Conservation (phyloP, 2,113 vertebrate genomes). For the Arvicanthis niloticus region DNA sequence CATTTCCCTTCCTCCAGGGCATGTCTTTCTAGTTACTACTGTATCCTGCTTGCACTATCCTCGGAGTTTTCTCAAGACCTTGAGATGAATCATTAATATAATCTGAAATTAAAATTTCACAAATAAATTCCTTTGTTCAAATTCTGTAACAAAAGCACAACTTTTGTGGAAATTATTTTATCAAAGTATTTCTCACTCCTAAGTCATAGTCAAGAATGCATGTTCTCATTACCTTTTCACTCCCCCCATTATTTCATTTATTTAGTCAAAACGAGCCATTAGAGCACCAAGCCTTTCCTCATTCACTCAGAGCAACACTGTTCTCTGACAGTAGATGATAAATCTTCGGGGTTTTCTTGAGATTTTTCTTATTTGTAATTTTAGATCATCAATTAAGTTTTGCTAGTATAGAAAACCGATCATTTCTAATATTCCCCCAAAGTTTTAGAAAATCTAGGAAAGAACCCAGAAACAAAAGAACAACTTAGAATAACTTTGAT, state of each 20-base stretch:
- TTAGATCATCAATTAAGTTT: slow-evolving; percentile 4
- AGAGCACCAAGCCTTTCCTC: not conserved
- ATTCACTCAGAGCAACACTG: not conserved
- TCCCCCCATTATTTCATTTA: slow-evolving; percentile 6
- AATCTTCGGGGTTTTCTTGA: slow-evolving; percentile 14
- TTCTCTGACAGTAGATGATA: not conserved
- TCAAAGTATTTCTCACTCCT: not conserved
- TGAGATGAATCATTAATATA: slow-evolving; percentile 17
- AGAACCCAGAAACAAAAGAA: slow-evolving; percentile 12
- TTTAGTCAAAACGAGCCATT: not conserved
- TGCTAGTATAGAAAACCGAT: not conserved
- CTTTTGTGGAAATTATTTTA: not conserved
- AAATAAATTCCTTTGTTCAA: not conserved
- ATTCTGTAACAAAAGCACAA: not conserved
- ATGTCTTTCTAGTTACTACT: slow-evolving; percentile 80
- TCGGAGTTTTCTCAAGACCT: not conserved
- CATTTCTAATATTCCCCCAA: not conserved
- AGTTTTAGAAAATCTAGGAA: slow-evolving; percentile 36
- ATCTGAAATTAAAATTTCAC: slow-evolving; percentile 5
- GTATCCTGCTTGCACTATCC: slow-evolving; percentile 72
- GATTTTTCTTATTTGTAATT: not conserved
- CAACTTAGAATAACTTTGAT: not conserved
- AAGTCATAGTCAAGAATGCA: not conserved
- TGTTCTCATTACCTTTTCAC: not conserved
- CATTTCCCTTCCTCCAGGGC: slow-evolving; percentile 66